Evolutionary conservation across 2,113 vertebrate species (phyloP), one percentile per base, ranked within the genome.

Genomic region (Hippocampus barbouri): DNA sequence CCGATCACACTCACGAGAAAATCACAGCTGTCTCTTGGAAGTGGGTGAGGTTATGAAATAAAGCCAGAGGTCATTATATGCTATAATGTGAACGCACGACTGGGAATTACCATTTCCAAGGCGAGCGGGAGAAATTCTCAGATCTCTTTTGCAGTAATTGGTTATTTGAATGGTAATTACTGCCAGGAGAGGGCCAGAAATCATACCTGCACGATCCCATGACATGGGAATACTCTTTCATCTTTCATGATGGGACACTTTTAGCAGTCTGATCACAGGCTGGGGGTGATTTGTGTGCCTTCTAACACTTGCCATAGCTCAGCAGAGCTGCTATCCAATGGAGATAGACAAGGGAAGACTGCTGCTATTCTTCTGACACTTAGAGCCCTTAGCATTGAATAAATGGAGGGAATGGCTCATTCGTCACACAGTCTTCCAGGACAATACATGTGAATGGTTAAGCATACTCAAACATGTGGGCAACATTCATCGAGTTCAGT

Each of bases 1-100:
- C 59, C 70, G 76, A 76, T 47, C 78, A 73, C 73, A 71, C 84
- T 73, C 83, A 84, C 61, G 70, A 84, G 86, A 80, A 81, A 88
- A 85, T 87, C 82, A 70, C 84, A 87, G 82, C 83, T 73, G 78
- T 78, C 78, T 74, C 71, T 82, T 72, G 72, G 73, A 86, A 84
- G 71, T 73, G 6, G 8, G 73, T 11, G 59, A 80, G 83, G 83
- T 86, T 86, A 79, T 56, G 78, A 84, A 82, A 85, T 83, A 81
- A 86, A 88, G 84, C 76, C 81, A 87, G 85, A 76, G 85, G 84
- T 89, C 87, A 87, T 85, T 79, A 83, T 81, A 78, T 79, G 79
- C 85, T 87, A 79, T 78, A 75, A 84, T 75, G 73, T 73, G 73
- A 83, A 70, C 60, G 72, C 68, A 85, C 83, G 69, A 14, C 66